Conservation (phyloP, 2,113 vertebrate species). For the Hemiscyllium ocellatum region DNA sequence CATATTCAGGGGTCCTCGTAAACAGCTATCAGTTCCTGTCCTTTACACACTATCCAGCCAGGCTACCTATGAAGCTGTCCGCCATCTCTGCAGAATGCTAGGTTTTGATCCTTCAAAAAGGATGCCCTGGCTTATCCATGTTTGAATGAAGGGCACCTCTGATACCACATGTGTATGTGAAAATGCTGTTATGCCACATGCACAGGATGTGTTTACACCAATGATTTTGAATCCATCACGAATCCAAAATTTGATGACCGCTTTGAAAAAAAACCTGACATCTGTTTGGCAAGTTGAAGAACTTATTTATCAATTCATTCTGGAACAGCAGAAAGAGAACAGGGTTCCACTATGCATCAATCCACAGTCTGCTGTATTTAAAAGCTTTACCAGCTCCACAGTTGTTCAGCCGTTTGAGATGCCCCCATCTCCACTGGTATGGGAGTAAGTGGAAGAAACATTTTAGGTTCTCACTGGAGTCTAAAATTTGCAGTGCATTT, state of each 20-base stretch:
- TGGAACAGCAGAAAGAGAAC: conserved; percentile 98
- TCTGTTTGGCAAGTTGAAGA: conserved; percentile 98
- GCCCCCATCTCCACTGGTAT: conserved; percentile 96
- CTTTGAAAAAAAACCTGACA: conserved; percentile 97
- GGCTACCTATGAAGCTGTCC: conserved; percentile 96
- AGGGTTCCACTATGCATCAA: conserved; percentile 97
- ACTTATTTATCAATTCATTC: conserved; percentile 97
- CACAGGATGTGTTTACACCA: conserved; percentile 91
- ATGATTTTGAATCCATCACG: conserved; percentile 91
- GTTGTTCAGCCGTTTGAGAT: conserved; percentile 98
- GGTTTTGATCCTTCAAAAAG: conserved; percentile 97
- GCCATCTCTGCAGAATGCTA: conserved; percentile 97
- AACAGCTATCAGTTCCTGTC: conserved; percentile 98
- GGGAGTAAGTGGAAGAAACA: conserved; percentile 75
- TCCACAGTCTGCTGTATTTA: conserved; percentile 97
- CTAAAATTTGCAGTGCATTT: conserved; percentile 80
- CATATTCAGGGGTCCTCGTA: conserved; percentile 95
- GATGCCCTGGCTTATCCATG: conserved; percentile 96
- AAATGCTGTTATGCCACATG: conserved; percentile 96
- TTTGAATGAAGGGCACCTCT: conserved; percentile 85
- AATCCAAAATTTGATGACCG: conserved; percentile 95
- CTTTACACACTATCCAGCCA: conserved; percentile 95
- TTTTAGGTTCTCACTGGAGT: conserved; percentile 97
- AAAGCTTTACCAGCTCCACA: conserved; percentile 81
- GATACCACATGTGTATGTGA: conserved; percentile 98